Evolutionary conservation across 2,797 vertebrate species (phyloP).

Genomic region (Pantherophis alleghaniensis): DNA sequence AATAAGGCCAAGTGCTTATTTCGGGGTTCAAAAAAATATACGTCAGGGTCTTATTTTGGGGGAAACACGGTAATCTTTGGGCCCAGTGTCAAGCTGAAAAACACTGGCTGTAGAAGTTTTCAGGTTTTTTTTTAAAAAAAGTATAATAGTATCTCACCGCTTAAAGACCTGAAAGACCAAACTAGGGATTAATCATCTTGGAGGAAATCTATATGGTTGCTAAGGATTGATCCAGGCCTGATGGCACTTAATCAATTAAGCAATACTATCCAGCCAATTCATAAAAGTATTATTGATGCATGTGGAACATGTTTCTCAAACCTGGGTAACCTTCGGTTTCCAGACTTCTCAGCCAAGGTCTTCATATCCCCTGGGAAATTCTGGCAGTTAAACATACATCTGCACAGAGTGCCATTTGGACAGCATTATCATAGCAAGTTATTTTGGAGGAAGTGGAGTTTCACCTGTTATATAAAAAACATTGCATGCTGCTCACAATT

Average conservation of each 20-base stretch:
- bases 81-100: background rate
- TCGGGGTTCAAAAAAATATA: too few relatives aligned
- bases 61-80: background rate
- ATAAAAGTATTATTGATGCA: background rate
- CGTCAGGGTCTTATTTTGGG: too few relatives aligned
- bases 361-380: background rate
- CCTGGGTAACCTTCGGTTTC: background rate
- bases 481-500: accelerated
- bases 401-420: background rate
- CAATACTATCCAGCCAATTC: background rate
- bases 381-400: background rate
- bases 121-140: background rate
- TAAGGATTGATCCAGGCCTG: background rate
- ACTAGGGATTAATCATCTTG: background rate
- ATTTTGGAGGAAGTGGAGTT: background rate
- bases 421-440: background rate
- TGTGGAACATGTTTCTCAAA: background rate
- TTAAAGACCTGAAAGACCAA: background rate
- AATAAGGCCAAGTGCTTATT: too few relatives aligned
- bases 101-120: background rate
- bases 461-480: background rate
- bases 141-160: background rate
- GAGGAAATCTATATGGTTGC: background rate
- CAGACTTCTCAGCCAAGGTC: background rate
- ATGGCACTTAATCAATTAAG: background rate